Base-by-base conservation (phyloP, 2,113 vertebrate genomes). In the Microcebus murinus region DNA sequence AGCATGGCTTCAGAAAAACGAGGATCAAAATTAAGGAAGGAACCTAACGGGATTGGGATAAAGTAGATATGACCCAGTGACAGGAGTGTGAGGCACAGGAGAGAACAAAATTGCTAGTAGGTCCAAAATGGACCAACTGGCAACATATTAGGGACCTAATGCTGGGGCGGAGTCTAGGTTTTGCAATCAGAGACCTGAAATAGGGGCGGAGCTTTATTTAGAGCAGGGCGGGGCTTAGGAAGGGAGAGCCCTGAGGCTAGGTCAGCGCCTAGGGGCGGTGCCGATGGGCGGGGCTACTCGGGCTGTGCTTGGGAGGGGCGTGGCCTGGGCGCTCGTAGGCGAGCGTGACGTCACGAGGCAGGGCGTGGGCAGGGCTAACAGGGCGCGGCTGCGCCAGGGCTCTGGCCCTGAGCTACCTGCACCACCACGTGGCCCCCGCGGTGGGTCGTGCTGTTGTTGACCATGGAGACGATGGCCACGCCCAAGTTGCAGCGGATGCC, bases 381-480 rank as follows among this genome's bases (percentile, higher is more conserved):
- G 52, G 68, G 29, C 36, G 25, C 6, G 14, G 65, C 42, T 29
- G 70, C 18, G 34, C 63, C 57, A 7, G 31, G 77, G 36, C 17
- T 31, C 97, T 98, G 97, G 23, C 83, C 70, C 42, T 1, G 34
- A 55, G 63, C 96, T 96, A 99, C 99, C 99, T 99, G 99, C 83
- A 99, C 94, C 73, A 99, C 97, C 55, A 99, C 96, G 97, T 99
- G 99, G 97, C 99, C 98, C 80, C 99, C 99, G 80, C 96, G 98
- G 81, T 98, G 98, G 96, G 99, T 95, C 0, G 99, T 99, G 97
- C 99, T 99, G 97, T 99, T 99, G 98, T 99, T 99, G 96, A 99
- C 99, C 99, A 99, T 99, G 98, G 99, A 99, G 81, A 99, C 99
- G 15, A 99, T 99, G 97, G 99, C 99, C 97, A 99, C 99, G 1